Conservation (phyloP, 1,140 invertebrate genomes). For the Calliphora vicina region DNA sequence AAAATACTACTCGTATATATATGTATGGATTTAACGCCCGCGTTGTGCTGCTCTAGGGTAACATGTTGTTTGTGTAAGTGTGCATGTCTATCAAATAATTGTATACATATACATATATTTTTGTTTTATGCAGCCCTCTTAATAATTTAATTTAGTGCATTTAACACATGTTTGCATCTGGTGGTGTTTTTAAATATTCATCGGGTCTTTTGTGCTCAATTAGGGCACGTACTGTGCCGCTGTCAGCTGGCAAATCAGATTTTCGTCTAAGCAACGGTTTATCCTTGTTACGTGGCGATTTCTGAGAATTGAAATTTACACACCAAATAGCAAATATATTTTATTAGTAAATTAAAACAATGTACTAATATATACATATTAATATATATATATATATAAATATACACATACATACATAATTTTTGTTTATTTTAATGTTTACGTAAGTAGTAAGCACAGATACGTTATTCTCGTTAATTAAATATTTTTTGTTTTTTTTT, state of each 20-base stretch:
- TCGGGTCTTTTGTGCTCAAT: slow-evolving; percentile 92
- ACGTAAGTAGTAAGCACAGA: no score
- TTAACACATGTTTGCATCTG: slow-evolving; percentile 67
- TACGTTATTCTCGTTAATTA: no score
- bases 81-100: background rate
- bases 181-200: slow-evolving; percentile 79
- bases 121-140: background rate
- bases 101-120: no score
- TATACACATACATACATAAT: background rate
- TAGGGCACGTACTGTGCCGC: slow-evolving; percentile 86
- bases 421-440: no score
- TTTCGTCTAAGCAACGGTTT: slow-evolving; percentile 91
- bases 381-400: background rate
- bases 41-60: background rate
- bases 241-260: slow-evolving; percentile 92
- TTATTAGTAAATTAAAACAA: background rate
- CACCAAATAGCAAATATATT: slow-evolving; percentile 22
- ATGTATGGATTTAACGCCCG: slow-evolving; percentile 16
- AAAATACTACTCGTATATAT: background rate
- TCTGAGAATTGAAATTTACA: slow-evolving; percentile 41
- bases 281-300: slow-evolving; percentile 70
- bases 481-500: no score
- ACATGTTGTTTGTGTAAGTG: background rate
- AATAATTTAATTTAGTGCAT: background rate
- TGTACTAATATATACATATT: background rate